Evolutionary conservation across 2,888 invertebrate genomes (phyloP), one percentile per base, ranked within the genome.

Genomic region (Nasonovia ribisnigri): DNA sequence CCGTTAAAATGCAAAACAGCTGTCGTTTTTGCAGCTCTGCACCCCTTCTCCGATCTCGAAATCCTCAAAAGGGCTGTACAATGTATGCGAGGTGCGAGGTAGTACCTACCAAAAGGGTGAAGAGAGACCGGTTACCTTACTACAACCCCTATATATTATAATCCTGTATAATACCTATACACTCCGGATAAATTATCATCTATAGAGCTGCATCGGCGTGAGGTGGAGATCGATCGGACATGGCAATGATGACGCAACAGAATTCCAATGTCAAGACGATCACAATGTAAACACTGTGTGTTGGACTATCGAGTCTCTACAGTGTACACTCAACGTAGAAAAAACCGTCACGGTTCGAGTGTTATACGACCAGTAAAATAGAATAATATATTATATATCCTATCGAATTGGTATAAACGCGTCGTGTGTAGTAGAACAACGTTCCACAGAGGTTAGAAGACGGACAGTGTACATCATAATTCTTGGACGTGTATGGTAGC

Each of bases 211-310:
- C n/a, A 42, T 11, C 29, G 54, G 42, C 48, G 67, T 42, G 29
- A 60, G 67, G 43, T 57, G 93, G 89, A 88, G 24, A 90, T 93
- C 90, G 93, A 90, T 90, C 93, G 93, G 93, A 93, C 67, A 86
- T 57, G 88, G 54, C 48, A 60, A 86, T 60, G 93, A 93, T 93
- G 93, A 93, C 90, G 93, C 90, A 93, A 90, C 93, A 67, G 67
- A 93, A 93, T 93, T 93, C 93, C 93, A 93, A 93, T 93, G 93
- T 93, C 93, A 90, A 93, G 90, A 93, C 89, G 93, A 93, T 93
- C 93, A 93, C 93, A 93, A 93, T 93, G 93, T 93, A 93, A 93
- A 93, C 93, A 93, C 93, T 36, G 84, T n/a, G 84, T 84, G 43
- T 48, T 84, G 57, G 60, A 67, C 92, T 24, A 46, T 88, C 92